Evolutionary conservation across 2,888 invertebrate genomes (phyloP).

Genomic region (Cataglyphis rosenhaueri): DNA sequence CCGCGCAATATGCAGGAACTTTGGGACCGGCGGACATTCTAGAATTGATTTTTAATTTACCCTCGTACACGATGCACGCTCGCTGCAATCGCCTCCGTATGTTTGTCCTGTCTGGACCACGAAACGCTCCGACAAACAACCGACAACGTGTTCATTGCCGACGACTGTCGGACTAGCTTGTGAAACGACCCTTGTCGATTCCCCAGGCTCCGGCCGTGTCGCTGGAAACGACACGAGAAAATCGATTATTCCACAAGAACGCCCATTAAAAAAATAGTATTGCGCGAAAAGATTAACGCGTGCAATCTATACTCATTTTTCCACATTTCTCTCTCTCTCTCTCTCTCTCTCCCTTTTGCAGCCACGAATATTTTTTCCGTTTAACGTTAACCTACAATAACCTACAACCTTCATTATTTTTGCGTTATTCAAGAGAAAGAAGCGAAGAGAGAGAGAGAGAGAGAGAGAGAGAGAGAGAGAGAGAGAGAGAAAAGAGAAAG

Average conservation of each 20-base stretch:
- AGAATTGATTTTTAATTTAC: constrained; percentile 82
- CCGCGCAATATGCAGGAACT: constrained; percentile 37
- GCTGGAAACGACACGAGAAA: constrained; percentile 66
- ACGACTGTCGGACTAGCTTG: constrained; percentile 58
- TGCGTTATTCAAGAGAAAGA: not conserved
- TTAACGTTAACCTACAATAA: not conserved
- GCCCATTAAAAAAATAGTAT: constrained; percentile 29
- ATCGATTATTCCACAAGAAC: constrained; percentile 63
- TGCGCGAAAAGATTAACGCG: constrained; percentile 20
- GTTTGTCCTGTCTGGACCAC: constrained; percentile 80
- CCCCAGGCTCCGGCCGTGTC: constrained; percentile 56
- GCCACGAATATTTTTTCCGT: not conserved
- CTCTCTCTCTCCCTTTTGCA: not conserved
- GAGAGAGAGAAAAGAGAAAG: too few species aligned
- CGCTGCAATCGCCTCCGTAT: constrained; percentile 67
- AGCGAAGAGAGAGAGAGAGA: not conserved
- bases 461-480: too few species aligned
- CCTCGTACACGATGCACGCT: constrained; percentile 54
- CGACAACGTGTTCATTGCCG: constrained; percentile 69
- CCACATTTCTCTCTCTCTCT: not conserved
- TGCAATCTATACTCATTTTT: not conserved
- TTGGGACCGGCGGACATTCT: constrained; percentile 28
- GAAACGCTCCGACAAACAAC: constrained; percentile 72
- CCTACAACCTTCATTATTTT: not conserved
- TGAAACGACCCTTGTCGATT: constrained; percentile 68